These are phyloP conservation scores for Perca flavescens DNA, from an alignment of 2,113 vertebrate species.

Conservation along the genomic window DNA sequence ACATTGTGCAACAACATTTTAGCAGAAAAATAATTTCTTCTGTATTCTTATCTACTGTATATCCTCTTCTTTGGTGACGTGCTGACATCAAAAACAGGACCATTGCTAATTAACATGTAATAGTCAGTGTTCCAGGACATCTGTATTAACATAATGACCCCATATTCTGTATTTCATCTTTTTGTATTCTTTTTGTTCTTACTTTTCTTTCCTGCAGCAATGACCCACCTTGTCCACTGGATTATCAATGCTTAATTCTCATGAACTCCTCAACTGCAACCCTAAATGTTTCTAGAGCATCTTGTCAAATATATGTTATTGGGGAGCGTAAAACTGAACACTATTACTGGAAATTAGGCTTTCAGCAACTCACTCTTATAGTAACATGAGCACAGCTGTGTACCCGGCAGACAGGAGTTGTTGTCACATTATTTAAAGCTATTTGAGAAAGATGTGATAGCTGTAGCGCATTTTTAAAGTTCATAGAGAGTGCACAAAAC, in stretches of 20 bases:
- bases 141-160: background rate
- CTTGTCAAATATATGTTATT: background rate
- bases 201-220: constrained; percentile 10
- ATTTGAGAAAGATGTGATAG: constrained; percentile 25
- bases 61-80: background rate
- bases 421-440: constrained; percentile 39
- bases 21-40: background rate
- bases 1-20: background rate
- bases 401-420: background rate
- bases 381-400: background rate
- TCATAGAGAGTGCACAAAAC: constrained; percentile 34
- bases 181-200: constrained; percentile 7
- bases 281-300: constrained; percentile 6
- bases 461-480: constrained; percentile 36
- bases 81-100: constrained; percentile 8
- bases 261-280: constrained; percentile 6
- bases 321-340: background rate
- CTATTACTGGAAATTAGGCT: constrained; percentile 8
- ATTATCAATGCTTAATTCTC: constrained; percentile 38
- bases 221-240: constrained; percentile 5
- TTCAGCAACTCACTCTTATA: constrained; percentile 3
- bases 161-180: background rate
- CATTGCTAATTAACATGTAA: background rate
- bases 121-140: background rate
- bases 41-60: constrained; percentile 6